Evolutionary conservation across 1,140 invertebrate species (phyloP), one percentile per base, ranked within the genome.

Genomic region (Drosophila pseudoobscura): DNA sequence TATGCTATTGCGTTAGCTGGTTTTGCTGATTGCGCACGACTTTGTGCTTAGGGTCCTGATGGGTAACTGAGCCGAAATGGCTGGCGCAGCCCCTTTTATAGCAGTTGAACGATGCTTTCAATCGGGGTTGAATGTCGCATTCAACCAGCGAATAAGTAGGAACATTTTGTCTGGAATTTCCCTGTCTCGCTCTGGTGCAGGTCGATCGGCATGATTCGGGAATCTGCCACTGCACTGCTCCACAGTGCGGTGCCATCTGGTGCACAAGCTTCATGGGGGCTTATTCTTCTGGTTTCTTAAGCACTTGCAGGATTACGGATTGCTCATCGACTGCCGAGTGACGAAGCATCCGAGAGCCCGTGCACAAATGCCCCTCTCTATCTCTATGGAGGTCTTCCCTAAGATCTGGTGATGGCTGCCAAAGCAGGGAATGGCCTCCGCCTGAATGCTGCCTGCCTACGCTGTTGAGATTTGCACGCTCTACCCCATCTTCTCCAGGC

Each of bases 1-100:
- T 47, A 2, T 31, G 43, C 20, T 46, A 53, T 31, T 62, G 47
- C 31, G 53, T 41, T n/a, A 53, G 56, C 46, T 77, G 44, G 47
- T 57, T 41, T 9, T 58, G 41, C 45, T 73, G 49, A 44, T 73
- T 26, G 26, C 31, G 46, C 84, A 79, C 78, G 31, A 61, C 75
- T 65, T 55, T 66, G 50, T 53, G 57, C 56, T 70, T 60, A 24
- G 80, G 73, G 56, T 89, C 65, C 76, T 75, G 69, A 53, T 56
- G 70, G 69, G 77, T 74, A 89, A 89, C 84, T 89, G 76, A 63
- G 54, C 73, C 6, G 39, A 39, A 24, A 22, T 65, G 44, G 58
- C 43, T 56, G 20, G 39, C 7, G 22, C 15, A 4, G 54, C 54
- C 20, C 41, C 66, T 75, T 26, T 87, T 87, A 85, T 84, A 8